Base-by-base conservation (phyloP, 1,140 invertebrate genomes). In the Tribolium madens region DNA sequence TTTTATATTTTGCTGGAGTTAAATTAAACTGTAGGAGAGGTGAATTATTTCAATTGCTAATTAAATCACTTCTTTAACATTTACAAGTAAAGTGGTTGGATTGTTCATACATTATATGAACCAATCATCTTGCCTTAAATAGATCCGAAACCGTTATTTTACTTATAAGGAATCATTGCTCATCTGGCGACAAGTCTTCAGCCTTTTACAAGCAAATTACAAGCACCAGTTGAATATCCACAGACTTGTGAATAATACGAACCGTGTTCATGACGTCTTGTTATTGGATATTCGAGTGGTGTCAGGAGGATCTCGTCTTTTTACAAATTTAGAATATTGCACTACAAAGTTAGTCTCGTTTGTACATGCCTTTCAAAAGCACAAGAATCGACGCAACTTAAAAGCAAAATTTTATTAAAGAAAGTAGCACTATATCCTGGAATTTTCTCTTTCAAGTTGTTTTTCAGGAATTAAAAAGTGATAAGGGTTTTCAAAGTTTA, bases 121-220 rank as follows among this genome's bases (percentile, higher is more conserved):
- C 57, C 21, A 12, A 31, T n/a, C 18, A 64, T 36, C 15, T 60
- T 7, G n/a, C 57, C 57, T n/a, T 64, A 64, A 33, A 13, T 33
- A 12, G 57, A n/a, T 2, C n/a, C n/a, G 10, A 4, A 13, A 64
- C 57, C 57, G 57, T 64, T 64, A 64, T 64, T 64, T 64, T 13
- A 33, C 57, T 13, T 64, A 64, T 64, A 64, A 33, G 57, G 57
- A 64, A 26, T 33, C 57, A 64, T 64, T 64, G 57, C 26, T 64
- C 26, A 64, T 64, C 57, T 64, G 12, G 57, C 26, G 21, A 64
- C 57, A 57, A 57, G 13, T 57, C 18, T 18, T 1, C 52, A 12
- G 17, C 52, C 17, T 17, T 57, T 57, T 57, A 26, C 15, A 26
- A 57, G 52, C 52, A 57, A 57, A 57, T 57, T 57, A 57, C 52